phyloP scores from a whole-genome alignment of 2,797 vertebrate genomes.

The Pangasius larnaudii region DNA sequence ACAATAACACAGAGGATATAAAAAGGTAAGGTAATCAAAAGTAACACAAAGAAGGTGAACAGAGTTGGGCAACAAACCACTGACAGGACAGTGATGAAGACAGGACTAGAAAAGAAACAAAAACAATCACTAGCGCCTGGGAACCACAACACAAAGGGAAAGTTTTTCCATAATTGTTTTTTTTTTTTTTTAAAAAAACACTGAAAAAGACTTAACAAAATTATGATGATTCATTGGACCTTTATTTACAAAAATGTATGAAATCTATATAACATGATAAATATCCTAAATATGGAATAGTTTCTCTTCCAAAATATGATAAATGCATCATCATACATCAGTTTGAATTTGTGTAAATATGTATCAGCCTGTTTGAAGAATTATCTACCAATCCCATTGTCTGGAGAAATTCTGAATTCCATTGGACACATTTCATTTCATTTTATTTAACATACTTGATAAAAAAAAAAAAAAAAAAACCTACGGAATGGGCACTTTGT shows the following conservation, averaged over 20 bases:
- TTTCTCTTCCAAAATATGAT: not conserved
- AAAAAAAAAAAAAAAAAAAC: not conserved
- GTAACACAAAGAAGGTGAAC: not conserved
- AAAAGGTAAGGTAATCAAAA: not conserved
- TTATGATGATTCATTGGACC: not conserved
- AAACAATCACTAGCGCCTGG: not conserved
- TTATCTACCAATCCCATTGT: not conserved
- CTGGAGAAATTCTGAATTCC: not conserved
- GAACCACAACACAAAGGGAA: not conserved
- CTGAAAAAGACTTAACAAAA: not conserved
- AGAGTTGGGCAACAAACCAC: not conserved
- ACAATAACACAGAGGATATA: not conserved
- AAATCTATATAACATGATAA: not conserved
- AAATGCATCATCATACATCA: not conserved
- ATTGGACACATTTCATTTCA: not conserved
- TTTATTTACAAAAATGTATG: not conserved
- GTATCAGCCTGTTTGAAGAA: not conserved
- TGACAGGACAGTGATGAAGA: not conserved
- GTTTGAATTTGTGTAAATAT: not conserved
- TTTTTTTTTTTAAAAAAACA: not conserved
- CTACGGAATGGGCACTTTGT: not conserved
- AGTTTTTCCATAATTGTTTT: not conserved
- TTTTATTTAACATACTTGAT: not conserved
- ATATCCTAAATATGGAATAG: too few relatives aligned
- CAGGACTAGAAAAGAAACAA: not conserved